phyloP scores from a whole-genome alignment of 2,113 vertebrate genomes.

The Alligator mississippiensis region DNA sequence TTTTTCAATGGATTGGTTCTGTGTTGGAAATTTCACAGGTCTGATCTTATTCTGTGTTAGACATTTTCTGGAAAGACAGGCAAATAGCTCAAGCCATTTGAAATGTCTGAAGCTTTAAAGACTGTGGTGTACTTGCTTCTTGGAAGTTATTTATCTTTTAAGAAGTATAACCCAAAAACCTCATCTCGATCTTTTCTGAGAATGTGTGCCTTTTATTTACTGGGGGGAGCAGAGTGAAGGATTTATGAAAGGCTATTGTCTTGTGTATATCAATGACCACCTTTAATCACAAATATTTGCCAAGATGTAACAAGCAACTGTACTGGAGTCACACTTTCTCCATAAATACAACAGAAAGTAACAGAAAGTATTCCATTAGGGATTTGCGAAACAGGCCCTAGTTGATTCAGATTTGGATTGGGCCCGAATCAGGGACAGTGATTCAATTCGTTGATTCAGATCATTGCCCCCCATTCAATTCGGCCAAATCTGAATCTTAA shows the following conservation, averaged over 20 bases:
- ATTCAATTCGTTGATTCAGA: too few relatives aligned
- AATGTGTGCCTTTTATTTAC: not conserved
- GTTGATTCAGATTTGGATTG: too few relatives aligned
- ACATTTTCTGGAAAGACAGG: not conserved
- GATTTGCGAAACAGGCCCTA: too few relatives aligned
- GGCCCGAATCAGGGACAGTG: too few relatives aligned
- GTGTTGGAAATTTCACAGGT: not conserved
- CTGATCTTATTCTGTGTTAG: conserved; percentile 2
- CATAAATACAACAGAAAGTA: not conserved
- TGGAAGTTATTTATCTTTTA: not conserved
- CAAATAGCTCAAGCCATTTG: not conserved
- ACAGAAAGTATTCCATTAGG: not conserved
- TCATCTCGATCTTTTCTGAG: not conserved
- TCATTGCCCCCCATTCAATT: too few relatives aligned
- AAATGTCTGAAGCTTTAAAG: not conserved
- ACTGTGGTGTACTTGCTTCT: not conserved
- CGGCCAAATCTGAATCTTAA: too few relatives aligned
- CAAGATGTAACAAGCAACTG: not conserved
- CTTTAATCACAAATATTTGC: not conserved
- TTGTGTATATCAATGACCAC: not conserved
- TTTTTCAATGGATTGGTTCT: too few relatives aligned
- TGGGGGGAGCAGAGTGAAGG: not conserved
- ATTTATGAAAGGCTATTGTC: not conserved
- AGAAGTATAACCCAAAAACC: not conserved
- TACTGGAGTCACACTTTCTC: not conserved